Base-by-base conservation (phyloP, 2,113 vertebrate genomes). In the Sorex fumeus region DNA sequence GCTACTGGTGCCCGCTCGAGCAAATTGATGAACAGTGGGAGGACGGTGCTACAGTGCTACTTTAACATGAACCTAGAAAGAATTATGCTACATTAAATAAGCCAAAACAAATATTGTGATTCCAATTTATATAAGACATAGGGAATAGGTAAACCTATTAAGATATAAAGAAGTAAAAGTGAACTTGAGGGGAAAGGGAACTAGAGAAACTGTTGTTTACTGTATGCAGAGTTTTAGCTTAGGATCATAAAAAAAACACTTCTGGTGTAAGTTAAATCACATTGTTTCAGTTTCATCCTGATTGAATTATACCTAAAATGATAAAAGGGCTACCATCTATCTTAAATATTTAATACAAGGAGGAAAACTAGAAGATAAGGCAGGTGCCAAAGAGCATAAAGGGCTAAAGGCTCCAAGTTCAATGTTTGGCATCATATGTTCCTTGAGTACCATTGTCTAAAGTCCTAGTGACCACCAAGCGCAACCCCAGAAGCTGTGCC, bases 51-150 rank as follows among this genome's bases (percentile, higher is more conserved):
- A n/a, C n/a, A n/a, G n/a, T n/a, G n/a, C n/a, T n/a, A 30, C 23
- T 78, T 71, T 62, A 77, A 62, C 10, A 77, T 25, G 50, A 87
- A 72, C 23, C 66, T 36, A 62, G 70, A 91, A 87, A 87, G 11
- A 53, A 57, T 75, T 69, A 36, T 27, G 19, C n/a, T 74, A 50
- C 50, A 13, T 40, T 27, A 83, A 78, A 71, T 83, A 83, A 83
- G 28, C 32, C 18, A 60, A 23, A 23, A 60, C 16, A 60, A 60
- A 60, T 50, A 50, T 60, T 84, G 21, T 75, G 57, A 67, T 15
- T 62, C 27, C 21, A 72, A 40, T 18, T 80, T 57, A 32, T 4
- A 43, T 57, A 32, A 53, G 19, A 28, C 43, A 71, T 28, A 53
- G 50, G 77, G 43, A 77, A 62, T 45, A 72, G 27, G 32, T 30